Base-by-base conservation (phyloP, 1,140 invertebrate genomes). In the Anastrepha obliqua region DNA sequence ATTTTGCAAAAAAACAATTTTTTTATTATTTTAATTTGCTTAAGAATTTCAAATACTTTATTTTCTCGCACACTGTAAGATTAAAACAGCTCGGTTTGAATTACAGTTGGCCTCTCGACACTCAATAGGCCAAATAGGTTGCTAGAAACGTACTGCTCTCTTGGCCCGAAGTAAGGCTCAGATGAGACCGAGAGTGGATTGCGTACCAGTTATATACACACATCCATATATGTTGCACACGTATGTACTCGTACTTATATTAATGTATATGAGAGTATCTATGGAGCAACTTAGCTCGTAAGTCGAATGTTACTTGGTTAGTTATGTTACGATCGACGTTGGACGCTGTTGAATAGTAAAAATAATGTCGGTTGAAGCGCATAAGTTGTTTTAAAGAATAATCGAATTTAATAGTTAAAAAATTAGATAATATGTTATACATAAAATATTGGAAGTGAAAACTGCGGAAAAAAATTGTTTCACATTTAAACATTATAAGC, bases 61-160 rank as follows among this genome's bases (percentile, higher is more conserved):
- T 29, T 29, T 29, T 29, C 29, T 29, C 29, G 29, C 29, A 29
- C 29, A 29, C 29, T 29, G 7, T 55, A 51, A 29, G 20, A 81
- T 29, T 47, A 13, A 44, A 44, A 55, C 8, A 20, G 47, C 47
- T 81, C 74, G 13, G 15, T 74, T 44, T 47, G 39, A 44, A 47
- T 74, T 47, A 29, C 74, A 55, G 17, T 74, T 81, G 74, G 74
- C 47, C 74, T 81, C 74, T 81, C 74, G 55, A 42, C n/a, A n/a
- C 74, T 81, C 74, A 81, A 81, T 81, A 81, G 74, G 47, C 20
- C 47, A 81, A 81, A 81, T 55, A 15, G 44, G 74, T 81, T 81
- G 47, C n/a, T 81, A 20, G 15, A 81, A 81, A 81, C 74, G 47
- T 55, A 42, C 20, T 81, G 42, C 20, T 51, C 51, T n/a, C 51